Evolutionary conservation across 2,113 vertebrate genomes (phyloP).

Genomic region (Vireo altiloquus): DNA sequence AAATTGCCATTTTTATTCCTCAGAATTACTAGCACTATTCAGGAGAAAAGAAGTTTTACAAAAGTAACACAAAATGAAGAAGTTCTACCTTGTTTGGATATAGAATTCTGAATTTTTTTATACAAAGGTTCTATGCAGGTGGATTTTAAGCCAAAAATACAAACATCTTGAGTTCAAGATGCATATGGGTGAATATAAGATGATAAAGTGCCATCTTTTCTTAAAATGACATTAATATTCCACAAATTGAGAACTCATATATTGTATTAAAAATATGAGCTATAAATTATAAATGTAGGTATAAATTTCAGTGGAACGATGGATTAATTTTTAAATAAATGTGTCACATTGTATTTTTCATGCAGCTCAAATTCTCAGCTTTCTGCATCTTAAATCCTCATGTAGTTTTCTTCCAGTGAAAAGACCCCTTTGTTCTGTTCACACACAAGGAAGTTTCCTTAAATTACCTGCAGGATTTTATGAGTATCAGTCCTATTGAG

Average conservation of each 20-base stretch:
- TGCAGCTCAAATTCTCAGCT: neutral
- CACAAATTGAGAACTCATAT: neutral
- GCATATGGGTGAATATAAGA: neutral
- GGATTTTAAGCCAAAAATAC: neutral
- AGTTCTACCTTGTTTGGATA: fast-evolving
- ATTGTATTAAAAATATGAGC: neutral
- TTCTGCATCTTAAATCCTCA: neutral
- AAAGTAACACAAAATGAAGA: neutral
- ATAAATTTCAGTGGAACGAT: neutral
- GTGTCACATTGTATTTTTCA: neutral
- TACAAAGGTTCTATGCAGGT: neutral
- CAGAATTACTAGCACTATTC: neutral
- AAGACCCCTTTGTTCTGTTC: neutral
- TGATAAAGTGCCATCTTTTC: neutral
- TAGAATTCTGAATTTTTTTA: too few relatives aligned
- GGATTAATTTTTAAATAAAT: neutral
- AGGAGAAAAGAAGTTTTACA: neutral
- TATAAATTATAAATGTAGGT: neutral
- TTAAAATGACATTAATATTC: neutral
- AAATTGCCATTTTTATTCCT: neutral
- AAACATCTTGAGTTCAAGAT: neutral
- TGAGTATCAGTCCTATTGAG: neutral
- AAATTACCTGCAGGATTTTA: neutral
- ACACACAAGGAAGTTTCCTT: neutral
- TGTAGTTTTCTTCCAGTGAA: neutral